Base-by-base conservation (phyloP, 2,113 vertebrate genomes). In the Theropithecus gelada region DNA sequence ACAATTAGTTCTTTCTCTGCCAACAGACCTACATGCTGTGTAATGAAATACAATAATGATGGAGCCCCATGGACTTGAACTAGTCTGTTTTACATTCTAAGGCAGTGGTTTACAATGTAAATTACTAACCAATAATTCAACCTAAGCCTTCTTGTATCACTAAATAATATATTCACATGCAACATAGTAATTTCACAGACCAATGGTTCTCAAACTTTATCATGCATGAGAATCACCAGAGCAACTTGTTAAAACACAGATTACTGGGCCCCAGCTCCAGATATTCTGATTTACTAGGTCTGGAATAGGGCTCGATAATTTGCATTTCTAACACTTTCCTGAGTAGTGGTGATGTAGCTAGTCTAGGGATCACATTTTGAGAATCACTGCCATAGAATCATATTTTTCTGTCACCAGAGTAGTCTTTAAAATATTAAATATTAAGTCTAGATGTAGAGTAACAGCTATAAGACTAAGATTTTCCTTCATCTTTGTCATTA, bases 401-500 rank as follows among this genome's bases (percentile, higher is more conserved):
- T 52, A 88, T 91, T 94, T 90, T 48, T 96, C 97, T 97, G 30
- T 72, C 97, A 96, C 84, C 35, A 83, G 32, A 97, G 14, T 96
- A 9, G 81, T 97, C 88, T 95, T 92, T 83, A 88, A 92, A 94
- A 66, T 98, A 97, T 70, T 98, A 98, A 64, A 64, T 64, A 30
- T n/a, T 55, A 80, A 80, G 35, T 97, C 82, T 68, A 96, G 85
- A 84, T 97, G 96, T 96, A 98, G 57, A 98, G 52, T 72, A 0
- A 0, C 79, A 94, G 40, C 75, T 98, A 95, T 80, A 88, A 95
- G 81, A 98, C 94, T 92, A 82, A 93, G 87, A 97, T 82, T 95
- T 92, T 98, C 95, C 84, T 98, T 99, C 88, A 98, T 97, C 88
- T 96, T 98, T 98, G 94, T 98, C 97, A 93, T 89, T 95, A 76